phyloP scores from a whole-genome alignment of 2,113 vertebrate species.

The Caranx ignobilis region DNA sequence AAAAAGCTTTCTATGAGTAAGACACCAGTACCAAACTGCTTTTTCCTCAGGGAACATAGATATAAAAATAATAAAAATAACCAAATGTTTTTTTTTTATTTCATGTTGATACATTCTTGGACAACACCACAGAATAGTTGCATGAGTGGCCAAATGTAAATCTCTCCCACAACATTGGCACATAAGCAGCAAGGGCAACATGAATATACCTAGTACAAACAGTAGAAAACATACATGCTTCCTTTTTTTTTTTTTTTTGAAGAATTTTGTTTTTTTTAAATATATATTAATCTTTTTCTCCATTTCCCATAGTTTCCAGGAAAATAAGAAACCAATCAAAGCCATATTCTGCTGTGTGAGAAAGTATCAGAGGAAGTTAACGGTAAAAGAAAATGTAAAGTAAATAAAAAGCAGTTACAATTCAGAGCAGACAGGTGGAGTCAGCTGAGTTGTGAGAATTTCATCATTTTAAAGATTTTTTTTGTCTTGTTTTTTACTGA shows the following conservation, averaged over 20 bases:
- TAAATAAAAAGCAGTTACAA: constrained; percentile 55
- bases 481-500: constrained; percentile 62
- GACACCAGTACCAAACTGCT: constrained; percentile 42
- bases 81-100: constrained; percentile 84
- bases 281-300: constrained; percentile 81
- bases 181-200: constrained; percentile 87
- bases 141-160: constrained; percentile 86
- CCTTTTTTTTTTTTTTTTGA: constrained; percentile 67
- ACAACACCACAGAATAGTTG: constrained; percentile 87
- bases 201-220: constrained; percentile 87
- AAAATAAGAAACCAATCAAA: constrained; percentile 81
- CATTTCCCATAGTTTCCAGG: constrained; percentile 70
- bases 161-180: constrained; percentile 85
- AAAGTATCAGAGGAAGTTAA: constrained; percentile 52
- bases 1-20: constrained; percentile 1
- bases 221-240: constrained; percentile 89
- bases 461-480: constrained; percentile 39
- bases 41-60: constrained; percentile 53
- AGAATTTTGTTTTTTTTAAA: constrained; percentile 80
- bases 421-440: constrained; percentile 70
- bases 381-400: constrained; percentile 29
- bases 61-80: constrained; percentile 75
- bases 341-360: constrained; percentile 81
- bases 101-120: constrained; percentile 87
- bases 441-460: constrained; percentile 65